These are phyloP conservation scores for Eublepharis macularius DNA, from an alignment of 2,113 vertebrate genomes.

Conservation along the genomic window DNA sequence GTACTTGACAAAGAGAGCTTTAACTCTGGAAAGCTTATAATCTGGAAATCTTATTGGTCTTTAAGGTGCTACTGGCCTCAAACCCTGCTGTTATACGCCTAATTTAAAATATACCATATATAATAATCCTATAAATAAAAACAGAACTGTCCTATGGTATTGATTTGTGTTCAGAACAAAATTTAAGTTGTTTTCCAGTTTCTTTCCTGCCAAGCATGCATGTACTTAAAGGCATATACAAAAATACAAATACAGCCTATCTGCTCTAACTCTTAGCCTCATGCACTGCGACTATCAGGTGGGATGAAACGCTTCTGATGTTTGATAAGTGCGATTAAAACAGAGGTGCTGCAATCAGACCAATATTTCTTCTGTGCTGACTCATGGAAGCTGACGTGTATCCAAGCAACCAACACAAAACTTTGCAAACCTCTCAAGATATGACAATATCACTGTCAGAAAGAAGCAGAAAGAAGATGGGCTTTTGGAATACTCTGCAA, in stretches of 20 bases:
- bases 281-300: constrained; percentile 21
- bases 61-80: no score
- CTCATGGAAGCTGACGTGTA: constrained; percentile 53
- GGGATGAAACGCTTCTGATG: constrained; percentile 34
- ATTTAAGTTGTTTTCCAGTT: not conserved
- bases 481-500: constrained; percentile 60
- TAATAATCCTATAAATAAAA: not conserved
- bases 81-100: not conserved
- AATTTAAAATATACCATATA: not conserved
- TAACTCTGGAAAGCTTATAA: no score
- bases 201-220: not conserved
- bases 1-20: no score
- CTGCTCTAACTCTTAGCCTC: constrained; percentile 14
- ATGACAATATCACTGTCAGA: not conserved
- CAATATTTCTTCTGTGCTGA: constrained; percentile 42
- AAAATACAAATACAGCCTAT: not conserved
- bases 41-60: no score
- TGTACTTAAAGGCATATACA: not conserved
- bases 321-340: constrained; percentile 43
- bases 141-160: not conserved
- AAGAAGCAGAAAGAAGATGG: no score
- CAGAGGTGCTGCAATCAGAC: constrained; percentile 27
- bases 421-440: constrained; percentile 55
- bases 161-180: constrained; percentile 8
- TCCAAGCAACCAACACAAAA: constrained; percentile 62